A percentile compares a stretch with the other conserved stretches of the same genome.
Evolutionary conservation across 2,888 invertebrate genomes (phyloP).

Genomic region (Rhimphoctona megacephalus): DNA sequence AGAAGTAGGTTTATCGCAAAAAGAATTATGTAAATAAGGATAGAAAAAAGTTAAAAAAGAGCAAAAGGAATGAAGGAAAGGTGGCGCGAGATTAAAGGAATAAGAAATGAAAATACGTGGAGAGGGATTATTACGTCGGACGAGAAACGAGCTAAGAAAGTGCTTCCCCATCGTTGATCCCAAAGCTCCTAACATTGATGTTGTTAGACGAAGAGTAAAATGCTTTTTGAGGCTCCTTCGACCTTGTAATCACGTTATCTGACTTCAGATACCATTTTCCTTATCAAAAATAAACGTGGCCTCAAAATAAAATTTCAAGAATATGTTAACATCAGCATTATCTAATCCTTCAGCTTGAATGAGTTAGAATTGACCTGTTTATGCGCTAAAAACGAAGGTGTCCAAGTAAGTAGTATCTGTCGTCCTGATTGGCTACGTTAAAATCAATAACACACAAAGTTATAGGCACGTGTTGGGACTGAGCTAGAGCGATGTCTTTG

Average conservation of each 20-base stretch:
- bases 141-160: slow-evolving; percentile 46
- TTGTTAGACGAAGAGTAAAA: slow-evolving; percentile 14
- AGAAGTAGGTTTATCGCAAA: slow-evolving; percentile 54
- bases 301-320: neutral
- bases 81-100: slow-evolving; percentile 56
- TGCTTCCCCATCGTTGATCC: slow-evolving; percentile 36
- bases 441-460: neutral
- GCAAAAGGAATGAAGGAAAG: neutral
- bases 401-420: neutral
- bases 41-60: slow-evolving; percentile 10
- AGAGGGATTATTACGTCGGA: slow-evolving; percentile 37
- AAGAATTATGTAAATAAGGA: slow-evolving; percentile 72
- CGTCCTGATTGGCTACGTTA: neutral
- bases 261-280: neutral
- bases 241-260: slow-evolving; percentile 13
- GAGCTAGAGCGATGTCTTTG: neutral
- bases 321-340: neutral
- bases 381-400: too few relatives aligned
- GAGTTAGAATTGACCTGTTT: neutral
- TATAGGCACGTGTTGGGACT: neutral
- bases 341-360: neutral
- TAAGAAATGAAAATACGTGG: slow-evolving; percentile 55
- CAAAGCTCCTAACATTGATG: slow-evolving; percentile 34
- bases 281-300: neutral
- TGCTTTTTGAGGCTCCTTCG: neutral